Evolutionary conservation across 2,888 invertebrate species (phyloP), one percentile per base, ranked within the genome.

Genomic region (Drosophila neonasuta): DNA sequence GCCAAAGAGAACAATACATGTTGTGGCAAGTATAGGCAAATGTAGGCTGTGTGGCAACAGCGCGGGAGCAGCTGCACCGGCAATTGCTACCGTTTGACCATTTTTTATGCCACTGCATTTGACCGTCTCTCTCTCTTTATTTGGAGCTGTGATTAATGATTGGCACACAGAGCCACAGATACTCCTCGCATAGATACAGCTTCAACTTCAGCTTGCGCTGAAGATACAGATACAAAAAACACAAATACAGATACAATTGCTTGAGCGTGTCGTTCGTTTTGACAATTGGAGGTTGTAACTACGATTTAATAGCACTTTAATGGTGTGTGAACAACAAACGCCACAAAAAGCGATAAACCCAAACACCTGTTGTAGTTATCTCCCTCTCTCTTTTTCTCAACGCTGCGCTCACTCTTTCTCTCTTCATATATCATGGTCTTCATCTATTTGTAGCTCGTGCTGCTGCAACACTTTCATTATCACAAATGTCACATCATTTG

Each of bases 401-500:
- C 4, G 20, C 5, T 20, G 20, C 36, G 3, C 39, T 15, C 29
- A n/a, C 13, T 10, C n/a, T 15, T 29, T 36, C 30, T 17, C 17
- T 49, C n/a, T n/a, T 13, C 15, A 20, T 34, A 8, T 62, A 72
- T 77, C 77, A 60, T 58, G 57, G 20, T 54, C 24, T 45, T 41
- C 64, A 61, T 74, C 62, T 75, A 70, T 75, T 69, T 59, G 79
- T 70, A 64, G 71, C 63, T 56, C 66, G 69, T 62, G 77, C 61
- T 62, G 78, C 64, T 68, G 84, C 78, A 86, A 80, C 86, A 83
- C 86, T 83, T 86, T 83, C 80, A 78, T 88, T 86, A 88, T 86
- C 86, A 86, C 74, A 71, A 81, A 88, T 79, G 84, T 85, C 87
- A 77, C 81, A 86, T 87, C 89, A 90, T 89, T 89, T 89, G 90